These are phyloP conservation scores for Diorhabda carinulata DNA, from an alignment of 1,140 invertebrate species.

Conservation along the genomic window DNA sequence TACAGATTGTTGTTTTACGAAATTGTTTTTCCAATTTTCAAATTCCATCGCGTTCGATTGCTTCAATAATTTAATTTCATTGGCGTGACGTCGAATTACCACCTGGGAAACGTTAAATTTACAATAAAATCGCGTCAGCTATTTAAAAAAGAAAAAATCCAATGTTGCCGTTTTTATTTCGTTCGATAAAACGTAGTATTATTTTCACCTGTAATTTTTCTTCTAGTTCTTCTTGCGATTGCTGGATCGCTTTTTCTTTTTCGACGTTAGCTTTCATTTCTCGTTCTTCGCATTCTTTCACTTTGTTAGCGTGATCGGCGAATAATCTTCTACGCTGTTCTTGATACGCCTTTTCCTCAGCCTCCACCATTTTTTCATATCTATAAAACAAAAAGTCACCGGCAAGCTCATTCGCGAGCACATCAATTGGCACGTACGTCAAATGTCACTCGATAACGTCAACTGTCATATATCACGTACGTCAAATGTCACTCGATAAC, in stretches of 20 bases:
- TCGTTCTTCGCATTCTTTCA: conserved; percentile 51
- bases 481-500: no score
- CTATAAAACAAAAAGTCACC: conserved; percentile 30
- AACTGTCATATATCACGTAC: no score
- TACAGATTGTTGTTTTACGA: conserved; percentile 54
- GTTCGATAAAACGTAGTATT: not conserved
- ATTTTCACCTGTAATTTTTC: conserved; percentile 45
- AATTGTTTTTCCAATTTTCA: conserved; percentile 54
- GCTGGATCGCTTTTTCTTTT: conserved; percentile 48
- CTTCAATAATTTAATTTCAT: conserved; percentile 54
- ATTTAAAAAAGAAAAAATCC: no score
- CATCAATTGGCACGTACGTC: no score
- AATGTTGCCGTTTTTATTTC: no score
- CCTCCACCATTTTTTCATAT: conserved; percentile 55
- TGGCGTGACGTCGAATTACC: conserved; percentile 47
- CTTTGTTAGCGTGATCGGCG: conserved; percentile 48
- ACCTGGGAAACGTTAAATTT: conserved; percentile 14
- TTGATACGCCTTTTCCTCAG: conserved; percentile 53
- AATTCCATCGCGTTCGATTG: conserved; percentile 55
- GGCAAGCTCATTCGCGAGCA: no score
- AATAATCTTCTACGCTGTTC: conserved; percentile 52
- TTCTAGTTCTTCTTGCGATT: conserved; percentile 49
- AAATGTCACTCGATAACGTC: no score
- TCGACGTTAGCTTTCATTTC: conserved; percentile 44
- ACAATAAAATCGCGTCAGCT: not conserved